phyloP scores from a whole-genome alignment of 2,113 vertebrate species.

The Pelmatolapia mariae region DNA sequence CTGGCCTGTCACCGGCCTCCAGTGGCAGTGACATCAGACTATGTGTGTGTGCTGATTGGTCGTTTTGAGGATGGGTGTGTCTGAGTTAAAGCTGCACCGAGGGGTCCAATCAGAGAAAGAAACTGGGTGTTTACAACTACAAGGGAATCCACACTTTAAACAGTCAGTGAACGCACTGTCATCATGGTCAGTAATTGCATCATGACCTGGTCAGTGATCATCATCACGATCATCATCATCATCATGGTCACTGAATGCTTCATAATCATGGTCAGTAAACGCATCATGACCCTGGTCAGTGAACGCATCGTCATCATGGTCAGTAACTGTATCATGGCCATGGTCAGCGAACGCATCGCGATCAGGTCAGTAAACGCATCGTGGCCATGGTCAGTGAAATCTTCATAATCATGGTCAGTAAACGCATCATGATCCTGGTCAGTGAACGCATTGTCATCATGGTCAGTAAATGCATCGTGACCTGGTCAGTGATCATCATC shows the following conservation, averaged over 20 bases:
- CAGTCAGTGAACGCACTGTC: background rate
- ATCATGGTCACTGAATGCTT: background rate
- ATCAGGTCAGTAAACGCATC: background rate
- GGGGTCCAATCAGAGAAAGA: background rate
- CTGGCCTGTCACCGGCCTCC: background rate
- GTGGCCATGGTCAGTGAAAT: too few relatives aligned
- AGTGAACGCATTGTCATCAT: background rate
- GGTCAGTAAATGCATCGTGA: too few relatives aligned
- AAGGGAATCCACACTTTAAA: background rate
- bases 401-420: too few relatives aligned
- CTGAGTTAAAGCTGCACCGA: background rate
- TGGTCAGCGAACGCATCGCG: background rate
- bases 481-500: too few relatives aligned
- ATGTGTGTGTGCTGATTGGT: conserved; percentile 9
- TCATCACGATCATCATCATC: accelerated
- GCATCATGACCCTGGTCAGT: too few relatives aligned
- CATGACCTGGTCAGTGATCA: accelerated
- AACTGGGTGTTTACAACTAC: background rate
- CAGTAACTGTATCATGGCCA: accelerated
- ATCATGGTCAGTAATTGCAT: background rate
- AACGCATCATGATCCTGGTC: accelerated
- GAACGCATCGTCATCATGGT: background rate
- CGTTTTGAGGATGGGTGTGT: background rate
- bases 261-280: too few relatives aligned
- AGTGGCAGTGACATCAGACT: conserved; percentile 25